Percentiles rank a stretch among this genome's conserved stretches.
Conservation (phyloP, 2,113 vertebrate genomes). For the Heteronetta atricapilla region DNA sequence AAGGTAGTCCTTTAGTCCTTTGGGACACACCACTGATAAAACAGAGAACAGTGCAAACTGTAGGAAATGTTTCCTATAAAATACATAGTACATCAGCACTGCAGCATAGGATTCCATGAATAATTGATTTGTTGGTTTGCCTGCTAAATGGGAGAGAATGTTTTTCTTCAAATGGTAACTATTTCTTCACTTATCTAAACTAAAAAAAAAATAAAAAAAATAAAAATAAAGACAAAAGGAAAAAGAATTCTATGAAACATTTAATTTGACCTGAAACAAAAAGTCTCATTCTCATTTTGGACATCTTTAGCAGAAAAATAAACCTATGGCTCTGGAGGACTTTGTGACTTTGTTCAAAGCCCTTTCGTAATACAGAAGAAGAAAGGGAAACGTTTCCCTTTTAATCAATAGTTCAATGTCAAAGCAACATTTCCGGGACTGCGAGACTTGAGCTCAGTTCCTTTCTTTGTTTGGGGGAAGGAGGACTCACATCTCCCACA, state of each 20-base stretch:
- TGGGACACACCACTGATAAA: not conserved
- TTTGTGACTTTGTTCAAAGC: not conserved
- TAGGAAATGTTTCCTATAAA: conserved; percentile 3
- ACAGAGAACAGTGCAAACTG: not conserved
- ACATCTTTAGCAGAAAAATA: not conserved
- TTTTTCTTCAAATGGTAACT: not conserved
- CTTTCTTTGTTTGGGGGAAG: not conserved
- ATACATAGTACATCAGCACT: not conserved
- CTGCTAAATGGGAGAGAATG: not conserved
- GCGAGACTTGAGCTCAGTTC: not conserved
- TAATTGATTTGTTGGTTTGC: conserved; percentile 8
- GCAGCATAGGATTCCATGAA: not conserved
- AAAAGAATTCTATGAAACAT: not conserved
- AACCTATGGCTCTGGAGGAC: not conserved
- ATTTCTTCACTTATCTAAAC: not conserved
- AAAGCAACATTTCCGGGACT: not conserved
- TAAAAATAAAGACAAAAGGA: not conserved
- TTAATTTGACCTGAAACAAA: not conserved
- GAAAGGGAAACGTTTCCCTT: not conserved
- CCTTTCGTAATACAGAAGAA: not conserved
- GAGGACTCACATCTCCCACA: not conserved
- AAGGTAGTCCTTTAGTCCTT: not conserved
- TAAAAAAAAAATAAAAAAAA: not conserved
- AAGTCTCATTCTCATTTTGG: not conserved
- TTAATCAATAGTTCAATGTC: not conserved